These are phyloP conservation scores for Elanoides forficatus DNA, from an alignment of 2,113 vertebrate genomes.

Conservation along the genomic window DNA sequence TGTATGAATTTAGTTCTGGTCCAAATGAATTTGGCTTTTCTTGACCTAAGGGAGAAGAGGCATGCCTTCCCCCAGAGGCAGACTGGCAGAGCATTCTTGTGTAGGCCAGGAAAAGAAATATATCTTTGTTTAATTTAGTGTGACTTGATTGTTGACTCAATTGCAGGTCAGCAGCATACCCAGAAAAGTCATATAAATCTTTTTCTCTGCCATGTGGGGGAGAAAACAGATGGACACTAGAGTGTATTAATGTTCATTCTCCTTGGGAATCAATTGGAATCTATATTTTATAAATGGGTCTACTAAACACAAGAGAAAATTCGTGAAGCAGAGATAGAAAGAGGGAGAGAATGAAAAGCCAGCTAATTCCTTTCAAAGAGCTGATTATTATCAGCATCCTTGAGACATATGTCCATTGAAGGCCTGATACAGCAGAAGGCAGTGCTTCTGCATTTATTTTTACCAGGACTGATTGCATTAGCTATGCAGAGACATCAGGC, in stretches of 20 bases:
- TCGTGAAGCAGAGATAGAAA: background rate
- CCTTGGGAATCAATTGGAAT: slow-evolving; percentile 60
- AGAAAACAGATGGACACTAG: slow-evolving; percentile 34
- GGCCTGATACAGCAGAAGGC: background rate
- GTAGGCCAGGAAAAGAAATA: background rate
- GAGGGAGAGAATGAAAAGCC: background rate
- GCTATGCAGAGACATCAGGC: background rate
- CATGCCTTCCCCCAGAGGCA: background rate
- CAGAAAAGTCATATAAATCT: slow-evolving; percentile 18
- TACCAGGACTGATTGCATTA: background rate
- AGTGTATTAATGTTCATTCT: slow-evolving; percentile 40
- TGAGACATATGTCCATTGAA: background rate
- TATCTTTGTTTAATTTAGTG: slow-evolving; percentile 43
- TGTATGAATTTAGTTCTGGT: background rate
- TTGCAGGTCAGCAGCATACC: slow-evolving; percentile 5
- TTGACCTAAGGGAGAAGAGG: background rate
- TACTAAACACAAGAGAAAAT: slow-evolving; percentile 39
- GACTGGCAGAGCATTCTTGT: background rate
- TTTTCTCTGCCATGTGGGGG: background rate
- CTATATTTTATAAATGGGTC: slow-evolving; percentile 63
- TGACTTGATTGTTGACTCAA: slow-evolving; percentile 12
- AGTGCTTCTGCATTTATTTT: background rate
- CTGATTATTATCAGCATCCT: slow-evolving; percentile 2
- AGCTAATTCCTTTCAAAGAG: slow-evolving; percentile 20
- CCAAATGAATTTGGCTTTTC: background rate